Evolutionary conservation across 2,113 vertebrate genomes (phyloP), one percentile per base, ranked within the genome.

Genomic region (Hipposideros armiger): DNA sequence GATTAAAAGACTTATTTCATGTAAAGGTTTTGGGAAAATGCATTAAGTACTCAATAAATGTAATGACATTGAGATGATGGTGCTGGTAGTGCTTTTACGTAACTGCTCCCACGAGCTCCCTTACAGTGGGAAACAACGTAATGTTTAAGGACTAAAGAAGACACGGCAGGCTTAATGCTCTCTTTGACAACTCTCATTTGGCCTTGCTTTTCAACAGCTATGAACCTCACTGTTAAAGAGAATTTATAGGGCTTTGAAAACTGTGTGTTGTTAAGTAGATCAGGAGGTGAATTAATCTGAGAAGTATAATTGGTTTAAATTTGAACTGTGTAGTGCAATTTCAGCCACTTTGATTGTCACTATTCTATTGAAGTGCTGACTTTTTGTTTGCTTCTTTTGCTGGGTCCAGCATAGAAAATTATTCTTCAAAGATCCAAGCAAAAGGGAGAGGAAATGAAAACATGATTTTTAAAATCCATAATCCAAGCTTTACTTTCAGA

Each of bases 171-270:
- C 76, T 52, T 20, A 11, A 54, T 17, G 19, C 2, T 7, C 50
- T 42, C 32, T 62, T 36, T 70, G 56, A 66, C 54, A 78, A 36
- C 20, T 86, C 22, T 69, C 54, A 60, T 45, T 86, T 22, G 80
- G 87, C 64, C 40, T 82, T 90, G 56, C 3, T 91, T 92, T 74
- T 77, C 47, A 81, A 82, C 2, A 91, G 94, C 24, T 40, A 56
- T 17, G 16, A 36, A 62, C 30, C 69, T 96, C 19, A 54, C 32
- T 16, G 16, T 84, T 67, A 19, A 58, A 85, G 64, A 81, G 47
- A 91, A 26, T n/a, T 72, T 20, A 66, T 9, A 67, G 36, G 11
- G 42, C 20, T 88, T 91, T 82, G 62, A 84, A 88, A 92, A 58
- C 52, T 50, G 24, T 72, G 56, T 40, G n/a, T 42, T 77, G 47